Evolutionary conservation across 2,797 vertebrate species (phyloP), one percentile per base, ranked within the genome.

Genomic region (Tragelaphus eurycerus): DNA sequence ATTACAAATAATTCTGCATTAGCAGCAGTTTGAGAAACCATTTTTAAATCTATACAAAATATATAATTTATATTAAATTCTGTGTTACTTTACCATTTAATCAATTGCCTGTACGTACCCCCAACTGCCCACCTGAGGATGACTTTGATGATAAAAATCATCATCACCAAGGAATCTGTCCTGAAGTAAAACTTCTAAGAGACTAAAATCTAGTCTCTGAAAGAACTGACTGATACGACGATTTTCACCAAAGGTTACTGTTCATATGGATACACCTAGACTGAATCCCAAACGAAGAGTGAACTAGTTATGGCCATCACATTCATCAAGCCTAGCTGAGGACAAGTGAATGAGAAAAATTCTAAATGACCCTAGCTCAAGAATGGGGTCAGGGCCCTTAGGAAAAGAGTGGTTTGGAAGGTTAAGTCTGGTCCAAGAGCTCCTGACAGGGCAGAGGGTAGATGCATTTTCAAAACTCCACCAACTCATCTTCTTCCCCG

Each of bases 101-200:
- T 86, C 55, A 89, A 88, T 82, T 84, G 86, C 27, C 3, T 92
- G 12, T 46, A 74, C 1, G 84, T 23, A 93, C 4, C 29, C 23
- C 4, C 15, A 38, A 31, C n/a, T 92, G 15, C 9, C 19, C 48
- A 86, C 25, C 2, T 76, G 29, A 90, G 11, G 27, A 79, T 94
- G 14, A 93, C 25, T 94, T 90, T 21, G 23, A 25, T 83, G 48
- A 92, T 82, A 50, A 76, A 94, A 97, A 95, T 82, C 71, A 74
- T 21, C n/a, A 71, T 7, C 71, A 46, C 54, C 57, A 67, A 95
- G 50, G 43, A 57, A 60, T 57, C 1, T 90, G 27, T 48, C n/a
- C 34, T 95, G 21, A 89, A 11, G 95, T 12, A 93, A 96, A 95
- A 95, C 21, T 31, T n/a, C 16, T 81, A 62, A 96, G 38, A 74